Base-by-base conservation (phyloP, 2,113 vertebrate genomes). In the Porphyrio hochstetteri region DNA sequence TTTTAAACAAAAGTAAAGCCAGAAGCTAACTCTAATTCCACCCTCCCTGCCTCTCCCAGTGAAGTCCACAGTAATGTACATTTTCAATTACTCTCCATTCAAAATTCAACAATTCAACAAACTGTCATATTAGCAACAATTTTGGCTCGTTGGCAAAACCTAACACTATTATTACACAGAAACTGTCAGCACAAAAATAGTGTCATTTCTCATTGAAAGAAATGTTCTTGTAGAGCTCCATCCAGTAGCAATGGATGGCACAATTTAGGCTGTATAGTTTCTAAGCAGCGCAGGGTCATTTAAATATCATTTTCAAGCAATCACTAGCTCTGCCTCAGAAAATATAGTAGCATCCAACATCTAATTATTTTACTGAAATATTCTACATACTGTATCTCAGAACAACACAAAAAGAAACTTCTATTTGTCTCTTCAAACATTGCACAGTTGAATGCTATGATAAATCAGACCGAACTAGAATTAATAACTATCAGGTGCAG, bases 401-500 rank as follows among this genome's bases (percentile, higher is more conserved):
- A 97, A 94, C n/a, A 95, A 88, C 33, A 76, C 61, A 82, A 95
- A 97, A 97, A 97, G 46, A 9, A 95, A 94, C 87, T 95, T 96
- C 68, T 90, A 68, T 97, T 97, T 97, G 78, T 95, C 93, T 98
- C 59, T 95, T 97, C 88, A 96, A 96, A 97, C 14, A 74, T 2
- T 70, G 53, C 93, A 88, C 53, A 60, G 35, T 88, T 96, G 88
- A 94, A 95, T 94, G 63, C 79, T 95, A 96, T 81, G 85, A 97
- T 96, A 97, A 94, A 96, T 95, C 94, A 97, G 90, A 94, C 13
- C 69, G 68, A 88, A 95, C 69, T 70, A 57, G 93, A 98, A 98
- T 97, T 96, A 97, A 98, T 97, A 98, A 97, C 94, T 92, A 96
- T 96, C 96, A 97, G 97, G 97, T 97, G 91, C 82, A 94, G 85